phyloP scores from a whole-genome alignment of 2,797 vertebrate species.

The Forpus xanthops region DNA sequence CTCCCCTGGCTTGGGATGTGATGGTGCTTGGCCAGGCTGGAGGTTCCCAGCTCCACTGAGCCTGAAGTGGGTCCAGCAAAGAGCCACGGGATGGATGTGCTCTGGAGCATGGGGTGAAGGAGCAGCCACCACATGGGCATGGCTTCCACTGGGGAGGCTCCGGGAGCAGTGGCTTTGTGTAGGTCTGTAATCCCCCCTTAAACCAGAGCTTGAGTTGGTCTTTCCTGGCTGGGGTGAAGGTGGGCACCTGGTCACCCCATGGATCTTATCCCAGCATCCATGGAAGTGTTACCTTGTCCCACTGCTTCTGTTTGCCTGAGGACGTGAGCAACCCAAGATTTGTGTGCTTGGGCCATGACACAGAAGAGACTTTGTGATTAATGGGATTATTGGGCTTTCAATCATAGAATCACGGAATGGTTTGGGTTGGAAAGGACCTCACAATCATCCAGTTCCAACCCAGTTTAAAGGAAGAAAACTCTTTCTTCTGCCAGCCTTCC shows the following conservation, averaged over 20 bases:
- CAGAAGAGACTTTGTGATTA: neutral
- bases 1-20: neutral
- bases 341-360: neutral
- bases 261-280: accelerated
- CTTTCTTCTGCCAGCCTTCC: neutral
- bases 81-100: neutral
- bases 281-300: accelerated
- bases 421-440: neutral
- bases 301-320: neutral
- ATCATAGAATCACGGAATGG: neutral
- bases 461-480: neutral
- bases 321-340: accelerated
- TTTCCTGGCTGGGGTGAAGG: neutral
- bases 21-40: neutral
- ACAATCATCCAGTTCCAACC: neutral
- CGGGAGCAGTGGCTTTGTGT: neutral
- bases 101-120: neutral
- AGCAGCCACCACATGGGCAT: no score
- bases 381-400: neutral
- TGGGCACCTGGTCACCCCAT: neutral
- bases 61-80: neutral
- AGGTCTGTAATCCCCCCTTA: neutral
- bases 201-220: neutral
- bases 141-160: neutral
- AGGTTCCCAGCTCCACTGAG: neutral